These are phyloP conservation scores for Nannospalax galili DNA, from an alignment of 2,113 vertebrate species.

Conservation along the genomic window DNA sequence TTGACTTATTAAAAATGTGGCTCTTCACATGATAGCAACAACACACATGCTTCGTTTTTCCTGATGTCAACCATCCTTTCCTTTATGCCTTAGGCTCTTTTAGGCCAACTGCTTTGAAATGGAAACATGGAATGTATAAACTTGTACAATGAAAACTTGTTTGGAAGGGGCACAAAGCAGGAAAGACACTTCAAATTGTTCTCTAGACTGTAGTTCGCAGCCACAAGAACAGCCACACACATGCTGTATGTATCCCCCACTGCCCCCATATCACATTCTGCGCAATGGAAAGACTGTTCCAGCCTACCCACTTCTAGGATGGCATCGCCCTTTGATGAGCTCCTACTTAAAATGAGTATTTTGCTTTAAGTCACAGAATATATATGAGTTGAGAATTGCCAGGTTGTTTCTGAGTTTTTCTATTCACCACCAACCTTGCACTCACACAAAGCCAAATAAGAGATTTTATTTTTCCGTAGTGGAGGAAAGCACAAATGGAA, in stretches of 20 bases:
- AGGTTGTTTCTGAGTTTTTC: slow-evolving; percentile 48
- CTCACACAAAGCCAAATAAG: slow-evolving; percentile 37
- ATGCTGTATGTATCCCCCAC: background rate
- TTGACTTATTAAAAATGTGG: background rate
- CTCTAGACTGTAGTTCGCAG: background rate
- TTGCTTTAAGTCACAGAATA: background rate
- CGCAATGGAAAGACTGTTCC: background rate
- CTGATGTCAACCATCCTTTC: slow-evolving; percentile 63
- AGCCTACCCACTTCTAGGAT: background rate
- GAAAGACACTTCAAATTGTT: background rate
- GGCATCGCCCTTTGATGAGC: background rate
- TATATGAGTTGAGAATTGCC: background rate
- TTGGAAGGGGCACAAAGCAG: background rate
- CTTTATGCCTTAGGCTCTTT: slow-evolving; percentile 66
- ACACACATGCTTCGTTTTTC: slow-evolving; percentile 62
- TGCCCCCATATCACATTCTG: background rate
- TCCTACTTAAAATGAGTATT: slow-evolving; percentile 19
- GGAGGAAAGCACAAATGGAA: slow-evolving; percentile 57
- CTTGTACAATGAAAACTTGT: slow-evolving; percentile 9
- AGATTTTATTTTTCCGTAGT: slow-evolving; percentile 53
- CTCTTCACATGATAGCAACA: slow-evolving; percentile 58
- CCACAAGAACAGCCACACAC: background rate
- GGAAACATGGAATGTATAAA: slow-evolving; percentile 71
- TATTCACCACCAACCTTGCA: background rate
- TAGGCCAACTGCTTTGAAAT: slow-evolving; percentile 76